Evolutionary conservation across 2,113 vertebrate species (phyloP).

Genomic region (Sinocyclocheilus grahami): DNA sequence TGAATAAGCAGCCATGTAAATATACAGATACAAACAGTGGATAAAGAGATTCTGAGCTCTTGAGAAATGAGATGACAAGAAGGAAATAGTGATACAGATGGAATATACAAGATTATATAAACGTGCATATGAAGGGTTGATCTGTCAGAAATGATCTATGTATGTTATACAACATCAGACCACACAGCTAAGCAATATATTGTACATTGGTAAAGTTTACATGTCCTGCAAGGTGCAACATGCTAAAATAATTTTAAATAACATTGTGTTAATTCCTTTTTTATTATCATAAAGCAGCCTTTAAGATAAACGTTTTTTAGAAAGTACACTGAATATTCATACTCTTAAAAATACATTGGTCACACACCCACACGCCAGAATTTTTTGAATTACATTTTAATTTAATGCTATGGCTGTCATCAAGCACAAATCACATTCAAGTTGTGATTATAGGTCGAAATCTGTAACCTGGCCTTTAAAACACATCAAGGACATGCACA

Average conservation of each 20-base stretch:
- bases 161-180: neutral
- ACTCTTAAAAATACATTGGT: neutral
- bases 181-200: neutral
- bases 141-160: neutral
- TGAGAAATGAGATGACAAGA: neutral
- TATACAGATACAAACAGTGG: neutral
- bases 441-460: neutral
- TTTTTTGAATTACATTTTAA: neutral
- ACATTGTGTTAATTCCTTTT: neutral
- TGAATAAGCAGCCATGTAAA: neutral
- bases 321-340: neutral
- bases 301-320: neutral
- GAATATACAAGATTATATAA: neutral
- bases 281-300: neutral
- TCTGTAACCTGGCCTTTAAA: conserved; percentile 1
- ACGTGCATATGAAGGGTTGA: neutral
- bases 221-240: neutral
- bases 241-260: neutral
- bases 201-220: neutral
- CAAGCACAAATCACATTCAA: neutral
- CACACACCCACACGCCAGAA: neutral
- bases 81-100: neutral
- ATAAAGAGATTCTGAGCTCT: neutral
- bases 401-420: neutral
- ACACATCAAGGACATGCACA: conserved; percentile 33